Conservation (phyloP, 2,888 invertebrate genomes). For the Galeruca laticollis region DNA sequence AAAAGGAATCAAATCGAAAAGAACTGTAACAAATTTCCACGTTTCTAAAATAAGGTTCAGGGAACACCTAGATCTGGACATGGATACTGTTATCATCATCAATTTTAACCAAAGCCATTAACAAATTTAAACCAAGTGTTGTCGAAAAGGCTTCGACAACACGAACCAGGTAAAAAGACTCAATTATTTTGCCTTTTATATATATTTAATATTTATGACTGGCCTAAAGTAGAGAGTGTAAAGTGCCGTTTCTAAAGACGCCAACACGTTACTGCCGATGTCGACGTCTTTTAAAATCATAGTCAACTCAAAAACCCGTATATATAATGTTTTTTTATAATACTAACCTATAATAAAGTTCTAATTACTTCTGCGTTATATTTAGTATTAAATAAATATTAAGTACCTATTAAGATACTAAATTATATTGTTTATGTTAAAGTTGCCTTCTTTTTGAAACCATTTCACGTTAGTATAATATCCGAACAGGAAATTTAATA, state of each 20-base stretch:
- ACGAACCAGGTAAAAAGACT: too few relatives aligned
- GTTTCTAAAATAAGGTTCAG: too few relatives aligned
- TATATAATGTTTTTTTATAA: neutral
- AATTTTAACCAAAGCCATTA: too few relatives aligned
- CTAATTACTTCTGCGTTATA: neutral
- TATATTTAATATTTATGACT: neutral
- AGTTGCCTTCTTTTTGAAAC: neutral
- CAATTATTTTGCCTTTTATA: too few relatives aligned
- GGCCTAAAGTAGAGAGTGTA: conserved; percentile 10
- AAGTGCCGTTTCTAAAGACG: conserved; percentile 13
- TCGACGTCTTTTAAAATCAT: neutral
- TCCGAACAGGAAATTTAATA: too few relatives aligned
- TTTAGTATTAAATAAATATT: neutral
- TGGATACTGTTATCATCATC: too few relatives aligned
- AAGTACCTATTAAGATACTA: neutral
- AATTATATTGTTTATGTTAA: neutral
- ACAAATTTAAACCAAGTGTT: too few relatives aligned
- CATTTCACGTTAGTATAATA: too few relatives aligned
- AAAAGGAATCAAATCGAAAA: too few relatives aligned
- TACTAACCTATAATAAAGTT: neutral
- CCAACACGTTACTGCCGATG: neutral
- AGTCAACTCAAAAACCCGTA: neutral
- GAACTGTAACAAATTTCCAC: too few relatives aligned
- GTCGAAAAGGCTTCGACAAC: too few relatives aligned
- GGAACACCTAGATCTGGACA: too few relatives aligned